Conservation (phyloP, 2,797 vertebrate genomes). For the Acanthurus tractus region DNA sequence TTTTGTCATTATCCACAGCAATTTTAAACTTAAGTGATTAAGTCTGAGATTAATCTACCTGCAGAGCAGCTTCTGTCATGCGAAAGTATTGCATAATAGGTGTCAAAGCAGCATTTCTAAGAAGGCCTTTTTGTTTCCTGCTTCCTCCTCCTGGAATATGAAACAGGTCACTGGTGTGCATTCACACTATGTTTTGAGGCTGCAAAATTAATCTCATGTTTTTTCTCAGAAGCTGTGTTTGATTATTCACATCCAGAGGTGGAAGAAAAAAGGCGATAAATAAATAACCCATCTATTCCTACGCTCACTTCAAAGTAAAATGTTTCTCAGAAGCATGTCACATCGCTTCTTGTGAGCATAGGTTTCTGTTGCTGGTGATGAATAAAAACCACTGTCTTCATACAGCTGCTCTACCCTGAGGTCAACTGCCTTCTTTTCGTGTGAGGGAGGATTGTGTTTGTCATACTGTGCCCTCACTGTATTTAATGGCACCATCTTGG, state of each 20-base stretch:
- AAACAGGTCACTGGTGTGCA: conserved; percentile 8
- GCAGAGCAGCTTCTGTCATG: background rate
- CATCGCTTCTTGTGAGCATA: conserved; percentile 53
- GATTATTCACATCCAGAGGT: conserved; percentile 35
- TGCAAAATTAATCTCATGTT: conserved; percentile 10
- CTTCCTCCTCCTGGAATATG: conserved; percentile 27
- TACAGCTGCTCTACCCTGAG: conserved; percentile 47
- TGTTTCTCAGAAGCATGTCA: conserved; percentile 57
- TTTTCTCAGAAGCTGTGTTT: conserved; percentile 11
- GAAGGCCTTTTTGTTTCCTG: conserved; percentile 25
- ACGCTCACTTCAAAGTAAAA: conserved; percentile 48
- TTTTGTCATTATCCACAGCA: background rate
- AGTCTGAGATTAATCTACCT: background rate
- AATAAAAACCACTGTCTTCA: conserved; percentile 51
- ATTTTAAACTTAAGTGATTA: background rate
- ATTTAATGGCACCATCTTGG: conserved; percentile 42
- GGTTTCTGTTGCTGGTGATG: conserved; percentile 50
- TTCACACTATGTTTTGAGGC: conserved; percentile 3
- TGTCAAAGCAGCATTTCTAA: conserved; percentile 12
- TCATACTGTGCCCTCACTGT: conserved; percentile 54
- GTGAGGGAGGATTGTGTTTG: conserved; percentile 63
- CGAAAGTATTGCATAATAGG: background rate
- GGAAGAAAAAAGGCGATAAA: conserved; percentile 24
- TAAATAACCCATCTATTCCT: conserved; percentile 16
- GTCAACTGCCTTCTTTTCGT: conserved; percentile 43